Evolutionary conservation across 1,140 invertebrate species (phyloP).

Genomic region (Coptotermes formosanus): DNA sequence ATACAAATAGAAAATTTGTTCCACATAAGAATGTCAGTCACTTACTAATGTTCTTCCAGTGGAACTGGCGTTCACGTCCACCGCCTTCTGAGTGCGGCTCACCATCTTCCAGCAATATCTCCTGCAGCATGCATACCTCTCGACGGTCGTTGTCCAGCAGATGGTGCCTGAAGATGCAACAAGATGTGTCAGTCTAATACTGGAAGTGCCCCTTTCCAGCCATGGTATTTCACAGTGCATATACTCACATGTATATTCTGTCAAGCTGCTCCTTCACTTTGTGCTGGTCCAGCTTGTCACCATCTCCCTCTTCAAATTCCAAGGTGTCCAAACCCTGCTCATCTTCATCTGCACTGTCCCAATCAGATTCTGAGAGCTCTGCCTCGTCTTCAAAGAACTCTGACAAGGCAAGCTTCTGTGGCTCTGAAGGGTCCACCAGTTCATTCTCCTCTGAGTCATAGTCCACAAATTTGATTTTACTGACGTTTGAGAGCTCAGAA

Average conservation of each 20-base stretch:
- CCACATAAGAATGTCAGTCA: no score
- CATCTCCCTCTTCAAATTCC: slow-evolving; percentile 72
- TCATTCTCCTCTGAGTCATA: slow-evolving; percentile 80
- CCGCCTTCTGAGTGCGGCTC: slow-evolving; percentile 72
- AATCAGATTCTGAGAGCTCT: slow-evolving; percentile 80
- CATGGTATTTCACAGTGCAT: no score
- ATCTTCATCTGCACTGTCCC: slow-evolving; percentile 75
- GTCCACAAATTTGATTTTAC: slow-evolving; percentile 34
- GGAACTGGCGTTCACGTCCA: slow-evolving; percentile 72
- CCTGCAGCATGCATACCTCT: slow-evolving; percentile 73
- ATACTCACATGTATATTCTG: slow-evolving; percentile 67
- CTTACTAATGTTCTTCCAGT: slow-evolving; percentile 75
- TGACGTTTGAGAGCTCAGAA: no score
- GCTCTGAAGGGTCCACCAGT: slow-evolving; percentile 51
- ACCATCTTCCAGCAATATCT: slow-evolving; percentile 81
- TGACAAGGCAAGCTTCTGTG: slow-evolving; percentile 53
- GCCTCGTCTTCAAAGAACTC: slow-evolving; percentile 84
- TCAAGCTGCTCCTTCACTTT: slow-evolving; percentile 63
- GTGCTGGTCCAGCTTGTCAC: slow-evolving; percentile 69
- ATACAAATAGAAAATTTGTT: no score
- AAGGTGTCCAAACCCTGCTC: slow-evolving; percentile 69
- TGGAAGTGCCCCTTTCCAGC: no score
- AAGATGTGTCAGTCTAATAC: no score
- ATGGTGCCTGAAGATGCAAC: slow-evolving; percentile 65
- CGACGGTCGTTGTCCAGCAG: slow-evolving; percentile 79